A percentile compares a stretch with the other conserved stretches of the same genome.
phyloP scores from a whole-genome alignment of 2,113 vertebrate genomes.

The Austrofundulus limnaeus region DNA sequence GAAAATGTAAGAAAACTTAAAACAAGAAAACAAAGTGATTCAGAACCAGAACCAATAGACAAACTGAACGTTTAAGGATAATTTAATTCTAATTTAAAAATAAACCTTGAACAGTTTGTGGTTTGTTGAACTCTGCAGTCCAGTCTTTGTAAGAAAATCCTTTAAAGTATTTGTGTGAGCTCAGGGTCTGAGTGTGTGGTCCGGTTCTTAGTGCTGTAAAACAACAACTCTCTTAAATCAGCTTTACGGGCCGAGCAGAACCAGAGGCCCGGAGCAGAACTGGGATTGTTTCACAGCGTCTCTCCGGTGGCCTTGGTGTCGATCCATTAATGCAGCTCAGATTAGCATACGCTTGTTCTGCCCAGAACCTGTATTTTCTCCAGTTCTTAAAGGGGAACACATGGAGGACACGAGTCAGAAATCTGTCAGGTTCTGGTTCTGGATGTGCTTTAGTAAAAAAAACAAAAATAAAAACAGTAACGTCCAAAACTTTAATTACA shows the following conservation, averaged over 20 bases:
- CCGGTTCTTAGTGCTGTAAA: constrained; percentile 33
- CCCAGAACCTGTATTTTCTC: constrained; percentile 1
- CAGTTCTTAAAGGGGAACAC: not conserved
- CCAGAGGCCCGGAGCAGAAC: constrained; percentile 30
- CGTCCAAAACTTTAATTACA: too few species aligned
- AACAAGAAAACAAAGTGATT: too few species aligned
- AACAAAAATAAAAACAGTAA: too few species aligned
- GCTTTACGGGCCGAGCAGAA: constrained; percentile 36
- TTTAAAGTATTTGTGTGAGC: constrained; percentile 16
- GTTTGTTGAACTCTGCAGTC: too few species aligned
- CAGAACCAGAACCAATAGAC: too few species aligned
- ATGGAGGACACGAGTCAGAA: too few species aligned
- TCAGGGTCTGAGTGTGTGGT: constrained; percentile 24
- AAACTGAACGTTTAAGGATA: too few species aligned
- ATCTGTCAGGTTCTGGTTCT: too few species aligned
- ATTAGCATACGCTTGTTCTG: constrained; percentile 41
- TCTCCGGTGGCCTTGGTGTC: constrained; percentile 48
- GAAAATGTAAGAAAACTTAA: too few species aligned
- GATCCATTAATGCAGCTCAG: constrained; percentile 50
- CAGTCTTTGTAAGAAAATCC: too few species aligned
- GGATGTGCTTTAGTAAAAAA: too few species aligned
- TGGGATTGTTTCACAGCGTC: constrained; percentile 44
- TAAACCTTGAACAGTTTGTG: too few species aligned
- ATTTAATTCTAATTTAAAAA: not conserved
- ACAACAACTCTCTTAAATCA: constrained; percentile 59